Evolutionary conservation across 2,888 invertebrate genomes (phyloP).

Genomic region (Belgica antarctica): DNA sequence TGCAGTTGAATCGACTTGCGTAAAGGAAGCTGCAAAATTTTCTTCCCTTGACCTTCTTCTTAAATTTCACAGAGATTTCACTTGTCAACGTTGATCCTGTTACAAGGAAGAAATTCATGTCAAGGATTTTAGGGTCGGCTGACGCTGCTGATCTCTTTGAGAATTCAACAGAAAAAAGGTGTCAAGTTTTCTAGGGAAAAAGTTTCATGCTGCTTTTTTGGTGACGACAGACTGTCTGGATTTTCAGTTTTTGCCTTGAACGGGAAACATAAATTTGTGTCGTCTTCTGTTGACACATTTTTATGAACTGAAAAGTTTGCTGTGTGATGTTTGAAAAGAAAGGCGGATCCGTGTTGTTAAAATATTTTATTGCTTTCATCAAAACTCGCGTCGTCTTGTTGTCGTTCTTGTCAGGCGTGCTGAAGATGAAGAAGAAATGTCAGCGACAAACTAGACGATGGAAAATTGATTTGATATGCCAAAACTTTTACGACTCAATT

Average conservation of each 20-base stretch:
- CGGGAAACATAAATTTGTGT: neutral
- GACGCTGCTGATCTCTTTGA: neutral
- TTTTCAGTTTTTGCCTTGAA: neutral
- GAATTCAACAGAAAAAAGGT: conserved; percentile 14
- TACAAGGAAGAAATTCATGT: conserved; percentile 9
- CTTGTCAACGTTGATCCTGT: conserved; percentile 16
- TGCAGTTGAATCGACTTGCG: neutral
- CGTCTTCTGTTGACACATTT: conserved; percentile 3
- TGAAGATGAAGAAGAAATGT: too few relatives aligned
- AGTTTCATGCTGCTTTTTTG: neutral
- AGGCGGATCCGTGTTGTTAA: conserved; percentile 15
- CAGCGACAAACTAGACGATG: neutral
- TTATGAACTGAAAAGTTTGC: neutral
- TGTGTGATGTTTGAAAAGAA: neutral
- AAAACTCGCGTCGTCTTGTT: neutral
- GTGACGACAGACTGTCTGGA: conserved; percentile 15
- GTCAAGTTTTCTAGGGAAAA: neutral
- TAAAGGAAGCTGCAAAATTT: neutral
- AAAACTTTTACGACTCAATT: neutral
- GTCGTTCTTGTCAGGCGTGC: too few relatives aligned
- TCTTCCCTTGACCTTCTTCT: neutral
- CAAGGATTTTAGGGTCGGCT: conserved; percentile 1
- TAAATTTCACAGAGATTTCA: neutral
- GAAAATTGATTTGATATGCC: conserved; percentile 16
- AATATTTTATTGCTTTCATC: neutral